These are phyloP conservation scores for Zonotrichia leucophrys DNA, from an alignment of 2,113 vertebrate genomes.

Conservation along the genomic window DNA sequence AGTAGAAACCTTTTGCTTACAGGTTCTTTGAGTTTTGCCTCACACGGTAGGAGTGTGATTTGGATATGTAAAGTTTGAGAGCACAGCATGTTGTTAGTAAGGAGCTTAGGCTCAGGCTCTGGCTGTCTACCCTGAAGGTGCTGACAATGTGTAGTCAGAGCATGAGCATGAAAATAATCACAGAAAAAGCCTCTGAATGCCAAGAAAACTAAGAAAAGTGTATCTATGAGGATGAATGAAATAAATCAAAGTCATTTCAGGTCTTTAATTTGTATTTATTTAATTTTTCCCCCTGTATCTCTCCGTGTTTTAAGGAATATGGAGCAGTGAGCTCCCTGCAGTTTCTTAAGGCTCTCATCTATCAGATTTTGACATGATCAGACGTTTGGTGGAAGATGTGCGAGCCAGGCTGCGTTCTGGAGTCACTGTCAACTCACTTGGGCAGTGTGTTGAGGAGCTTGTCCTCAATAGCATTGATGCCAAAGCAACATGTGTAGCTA, in stretches of 20 bases:
- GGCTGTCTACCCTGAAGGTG: background rate
- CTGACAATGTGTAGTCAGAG: background rate
- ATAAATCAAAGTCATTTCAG: background rate
- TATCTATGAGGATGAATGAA: background rate
- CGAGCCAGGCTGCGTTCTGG: constrained; percentile 87
- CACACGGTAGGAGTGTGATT: rapidly evolving
- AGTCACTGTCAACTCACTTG: constrained; percentile 81
- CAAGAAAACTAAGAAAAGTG: background rate
- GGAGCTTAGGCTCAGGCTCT: background rate
- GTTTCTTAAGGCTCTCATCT: background rate
- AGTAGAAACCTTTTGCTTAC: background rate
- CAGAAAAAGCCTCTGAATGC: background rate
- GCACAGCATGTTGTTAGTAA: background rate
- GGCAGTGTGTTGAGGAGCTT: constrained; percentile 93
- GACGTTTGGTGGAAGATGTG: constrained; percentile 80
- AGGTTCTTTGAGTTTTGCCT: background rate
- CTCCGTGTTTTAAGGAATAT: background rate
- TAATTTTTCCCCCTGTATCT: background rate
- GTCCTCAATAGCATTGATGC: constrained; percentile 91
- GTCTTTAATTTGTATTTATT: background rate
- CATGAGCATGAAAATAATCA: background rate
- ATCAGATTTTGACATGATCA: constrained; percentile 82
- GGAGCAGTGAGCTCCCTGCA: background rate
- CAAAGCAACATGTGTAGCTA: constrained; percentile 88
- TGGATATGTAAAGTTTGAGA: background rate